A percentile compares a stretch with the other conserved stretches of the same genome.
These are phyloP conservation scores for Bambusicola thoracicus DNA, from an alignment of 2,113 vertebrate species.

Conservation along the genomic window DNA sequence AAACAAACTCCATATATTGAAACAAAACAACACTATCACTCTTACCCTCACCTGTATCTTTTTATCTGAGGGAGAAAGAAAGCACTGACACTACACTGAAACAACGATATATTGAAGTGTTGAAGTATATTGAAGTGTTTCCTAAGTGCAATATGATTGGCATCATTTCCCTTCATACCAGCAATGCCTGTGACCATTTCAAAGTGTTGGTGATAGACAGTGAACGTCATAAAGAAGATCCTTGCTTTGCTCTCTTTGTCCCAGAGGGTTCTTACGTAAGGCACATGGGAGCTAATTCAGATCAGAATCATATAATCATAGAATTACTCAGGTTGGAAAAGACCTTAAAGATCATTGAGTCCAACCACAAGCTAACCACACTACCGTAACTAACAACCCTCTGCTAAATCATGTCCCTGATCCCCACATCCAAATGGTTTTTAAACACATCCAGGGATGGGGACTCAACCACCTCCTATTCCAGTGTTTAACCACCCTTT, in stretches of 20 bases:
- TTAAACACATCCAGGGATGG: too few relatives aligned
- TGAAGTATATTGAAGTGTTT: neutral
- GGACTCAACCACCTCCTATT: too few relatives aligned
- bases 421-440: too few relatives aligned
- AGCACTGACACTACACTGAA: neutral
- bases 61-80: neutral
- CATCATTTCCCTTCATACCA: neutral
- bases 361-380: too few relatives aligned
- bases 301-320: too few relatives aligned
- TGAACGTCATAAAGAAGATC: neutral
- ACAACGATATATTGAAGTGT: neutral
- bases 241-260: neutral
- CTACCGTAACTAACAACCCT: too few relatives aligned
- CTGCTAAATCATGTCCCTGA: too few relatives aligned
- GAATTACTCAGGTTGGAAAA: too few relatives aligned
- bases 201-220: neutral
- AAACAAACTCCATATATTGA: too few relatives aligned
- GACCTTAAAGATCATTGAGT: too few relatives aligned
- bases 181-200: neutral
- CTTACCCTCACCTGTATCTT: neutral
- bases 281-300: neutral
- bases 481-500: too few relatives aligned
- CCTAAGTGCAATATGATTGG: neutral
- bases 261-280: neutral
- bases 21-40: neutral